Evolutionary conservation across 2,113 vertebrate genomes (phyloP), one percentile per base, ranked within the genome.

Genomic region (Maccullochella peelii): DNA sequence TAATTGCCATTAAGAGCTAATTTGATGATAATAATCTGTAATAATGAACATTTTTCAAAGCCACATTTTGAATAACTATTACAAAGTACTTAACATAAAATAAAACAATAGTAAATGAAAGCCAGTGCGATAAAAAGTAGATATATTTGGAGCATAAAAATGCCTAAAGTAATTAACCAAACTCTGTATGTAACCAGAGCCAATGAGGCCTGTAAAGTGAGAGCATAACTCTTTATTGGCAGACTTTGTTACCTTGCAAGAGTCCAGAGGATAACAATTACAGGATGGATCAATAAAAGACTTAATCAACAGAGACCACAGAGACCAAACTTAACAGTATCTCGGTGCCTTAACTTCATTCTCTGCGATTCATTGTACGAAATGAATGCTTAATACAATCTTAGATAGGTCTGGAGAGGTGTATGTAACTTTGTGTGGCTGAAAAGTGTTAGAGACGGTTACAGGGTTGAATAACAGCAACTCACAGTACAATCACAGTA

Each of bases 241-340:
- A 83, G 66, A 84, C 44, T 80, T 61, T 73, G 65, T 86, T 72
- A 71, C 59, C 52, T 75, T 81, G 52, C 79, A 73, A 73, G 61
- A 79, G 63, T 80, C 71, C n/a, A 36, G 61, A 77, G 82, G 67
- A 85, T 67, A 90, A 81, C 73, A 90, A 79, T 79, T 86, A 85
- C 76, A 74, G 73, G 21, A n/a, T 38, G 23, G 66, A 86, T 94
- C 93, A 87, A 93, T 92, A 85, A 74, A 87, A 63, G 61, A 82
- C 86, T 85, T 79, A 73, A 89, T 86, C 83, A 89, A 62, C 73
- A 66, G 61, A 79, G 76, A 85, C 54, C 69, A 68, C 55, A 72
- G 63, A 77, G 69, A 50, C 82, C 76, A 77, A 80, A 79, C 79
- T 54, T 33, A 72, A 81, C 70, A 63, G n/a, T 62, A 49, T 72